A percentile compares a stretch with the other conserved stretches of the same genome.
These are phyloP conservation scores for Neolamprologus fasciatus DNA, from an alignment of 2,113 vertebrate genomes.

Conservation along the genomic window DNA sequence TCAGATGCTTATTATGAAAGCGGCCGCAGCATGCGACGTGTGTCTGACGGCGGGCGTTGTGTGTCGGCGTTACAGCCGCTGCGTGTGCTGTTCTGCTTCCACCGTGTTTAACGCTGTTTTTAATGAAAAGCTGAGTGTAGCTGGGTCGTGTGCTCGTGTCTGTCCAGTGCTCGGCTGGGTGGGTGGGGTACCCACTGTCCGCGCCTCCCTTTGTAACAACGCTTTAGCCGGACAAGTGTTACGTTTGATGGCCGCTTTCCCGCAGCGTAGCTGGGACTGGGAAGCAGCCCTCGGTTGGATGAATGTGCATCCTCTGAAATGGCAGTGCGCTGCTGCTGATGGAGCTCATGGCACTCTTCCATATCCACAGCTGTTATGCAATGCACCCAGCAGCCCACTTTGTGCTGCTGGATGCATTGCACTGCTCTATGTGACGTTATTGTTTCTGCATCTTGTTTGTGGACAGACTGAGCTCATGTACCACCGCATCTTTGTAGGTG, in stretches of 20 bases:
- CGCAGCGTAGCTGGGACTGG: neutral
- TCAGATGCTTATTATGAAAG: neutral
- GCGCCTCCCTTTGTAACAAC: neutral
- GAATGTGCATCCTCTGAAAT: conserved; percentile 17
- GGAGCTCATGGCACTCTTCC: conserved; percentile 28
- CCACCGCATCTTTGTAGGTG: fast-evolving
- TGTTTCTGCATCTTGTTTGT: neutral
- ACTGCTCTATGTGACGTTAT: neutral
- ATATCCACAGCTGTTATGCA: conserved; percentile 60
- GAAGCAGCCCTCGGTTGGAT: neutral
- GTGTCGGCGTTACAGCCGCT: neutral
- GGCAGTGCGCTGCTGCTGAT: conserved; percentile 2
- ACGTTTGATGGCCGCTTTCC: fast-evolving
- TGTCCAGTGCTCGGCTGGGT: conserved; percentile 28
- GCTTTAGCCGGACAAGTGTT: fast-evolving
- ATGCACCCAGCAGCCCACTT: conserved; percentile 31
- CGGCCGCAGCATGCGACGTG: neutral
- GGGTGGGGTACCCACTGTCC: neutral
- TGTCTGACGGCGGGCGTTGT: neutral
- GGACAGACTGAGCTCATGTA: neutral
- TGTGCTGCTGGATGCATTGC: conserved; percentile 1
- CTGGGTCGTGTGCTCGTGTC: neutral
- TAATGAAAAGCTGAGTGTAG: neutral
- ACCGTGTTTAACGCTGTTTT: neutral
- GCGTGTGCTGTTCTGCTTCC: neutral